Evolutionary conservation across 2,797 vertebrate species (phyloP).

Genomic region (Silurus aristotelis): DNA sequence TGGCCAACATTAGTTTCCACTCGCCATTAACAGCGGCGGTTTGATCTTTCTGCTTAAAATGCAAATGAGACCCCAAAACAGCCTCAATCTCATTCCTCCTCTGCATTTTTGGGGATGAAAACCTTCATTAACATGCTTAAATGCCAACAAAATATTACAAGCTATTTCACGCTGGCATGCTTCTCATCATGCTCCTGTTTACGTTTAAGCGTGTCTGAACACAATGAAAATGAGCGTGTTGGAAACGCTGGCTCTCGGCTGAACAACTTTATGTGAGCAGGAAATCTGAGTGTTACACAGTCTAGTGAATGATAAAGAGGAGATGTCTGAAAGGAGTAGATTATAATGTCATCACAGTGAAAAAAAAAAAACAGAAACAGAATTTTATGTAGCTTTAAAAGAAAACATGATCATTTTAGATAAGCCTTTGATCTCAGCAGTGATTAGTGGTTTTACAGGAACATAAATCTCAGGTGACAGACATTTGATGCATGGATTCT

Average conservation of each 20-base stretch:
- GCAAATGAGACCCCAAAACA: constrained; percentile 30
- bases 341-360: neutral
- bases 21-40: constrained; percentile 1
- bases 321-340: neutral
- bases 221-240: constrained; percentile 42
- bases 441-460: constrained; percentile 11
- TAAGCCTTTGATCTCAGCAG: neutral
- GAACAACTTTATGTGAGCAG: constrained; percentile 5
- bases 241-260: constrained; percentile 26
- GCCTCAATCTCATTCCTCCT: constrained; percentile 13
- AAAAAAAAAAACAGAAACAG: neutral
- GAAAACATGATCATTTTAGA: neutral
- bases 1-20: constrained; percentile 11
- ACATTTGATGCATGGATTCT: neutral
- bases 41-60: constrained; percentile 31
- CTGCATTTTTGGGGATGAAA: constrained; percentile 34
- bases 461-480: neutral
- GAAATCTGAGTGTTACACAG: neutral
- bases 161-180: constrained; percentile 45
- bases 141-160: constrained; percentile 49
- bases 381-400: neutral
- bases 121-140: constrained; percentile 49
- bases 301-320: neutral
- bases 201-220: constrained; percentile 46
- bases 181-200: constrained; percentile 33